Base-by-base conservation (phyloP, 1,140 invertebrate species). In the Lordiphosa collinella region DNA sequence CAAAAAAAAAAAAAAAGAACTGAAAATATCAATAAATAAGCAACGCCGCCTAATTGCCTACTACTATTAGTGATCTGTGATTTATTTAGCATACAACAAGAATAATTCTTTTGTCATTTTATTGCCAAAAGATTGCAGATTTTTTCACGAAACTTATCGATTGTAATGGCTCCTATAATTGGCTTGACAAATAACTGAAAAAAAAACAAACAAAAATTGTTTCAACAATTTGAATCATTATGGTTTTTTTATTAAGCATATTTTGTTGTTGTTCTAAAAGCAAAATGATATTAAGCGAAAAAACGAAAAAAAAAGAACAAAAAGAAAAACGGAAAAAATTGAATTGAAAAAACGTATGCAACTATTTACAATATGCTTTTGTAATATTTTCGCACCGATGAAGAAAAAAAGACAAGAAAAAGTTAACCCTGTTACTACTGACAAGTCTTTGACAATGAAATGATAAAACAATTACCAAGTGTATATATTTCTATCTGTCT, bases 111-210 rank as follows among this genome's bases (percentile, higher is more conserved):
- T 88, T 88, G 87, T 88, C 87, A 88, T 87, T 87, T 87, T 85
- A 88, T 88, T 88, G 82, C 86, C 82, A 88, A 88, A 88, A 86
- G 84, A 88, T 88, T 59, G 60, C 85, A 67, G 63, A 89, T 89
- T 89, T 89, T 84, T 89, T 82, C 82, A 89, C 88, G 88, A 89
- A 89, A 89, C 87, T 86, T 89, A 89, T 86, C 82, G 87, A 89
- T 88, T 80, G 69, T 86, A 89, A 89, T 89, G 88, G 88, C 88
- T 89, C 88, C 87, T 86, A 64, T 68, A 71, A 87, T 87, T 87
- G 84, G 84, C 84, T 73, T 29, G 7, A 29, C 25, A 29, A 29
- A 71, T 84, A 55, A 67, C 55, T 55, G 13, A 59, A n/a, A 67
- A 51, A 47, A 66, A 55, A 51, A 38, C 10, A 65, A 67, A 59